These are phyloP conservation scores for Araneus ventricosus DNA, from an alignment of 1,140 invertebrate species.

Conservation along the genomic window DNA sequence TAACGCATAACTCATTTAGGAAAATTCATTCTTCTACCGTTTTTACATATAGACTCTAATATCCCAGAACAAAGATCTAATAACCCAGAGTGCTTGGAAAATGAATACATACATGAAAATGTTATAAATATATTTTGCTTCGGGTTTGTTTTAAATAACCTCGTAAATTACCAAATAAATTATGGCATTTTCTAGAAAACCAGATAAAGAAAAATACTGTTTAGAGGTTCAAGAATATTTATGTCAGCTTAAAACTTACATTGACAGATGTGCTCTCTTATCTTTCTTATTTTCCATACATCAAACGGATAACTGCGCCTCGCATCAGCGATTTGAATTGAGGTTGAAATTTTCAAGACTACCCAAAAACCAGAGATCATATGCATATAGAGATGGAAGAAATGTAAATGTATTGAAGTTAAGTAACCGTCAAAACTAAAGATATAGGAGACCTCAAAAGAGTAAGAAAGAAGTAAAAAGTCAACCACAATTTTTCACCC, in stretches of 20 bases:
- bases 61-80: too few relatives aligned
- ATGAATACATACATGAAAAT: not conserved
- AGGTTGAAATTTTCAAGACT: not conserved
- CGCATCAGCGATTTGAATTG: not conserved
- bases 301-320: not conserved
- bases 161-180: not conserved
- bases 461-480: not conserved
- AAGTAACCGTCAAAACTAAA: slow-evolving; percentile 1
- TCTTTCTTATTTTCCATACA: not conserved
- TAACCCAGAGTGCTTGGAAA: not conserved
- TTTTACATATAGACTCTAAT: too few relatives aligned
- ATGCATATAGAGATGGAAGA: not conserved
- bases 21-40: too few relatives aligned
- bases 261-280: not conserved
- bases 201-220: not conserved
- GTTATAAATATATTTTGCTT: not conserved
- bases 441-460: not conserved
- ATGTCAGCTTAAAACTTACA: not conserved
- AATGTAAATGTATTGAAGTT: not conserved
- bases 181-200: not conserved
- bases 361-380: not conserved
- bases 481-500: not conserved
- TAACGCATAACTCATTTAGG: too few relatives aligned
- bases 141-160: not conserved
- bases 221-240: not conserved